Base-by-base conservation (phyloP, 2,888 invertebrate species). In the Stenolophus ochropezus region DNA sequence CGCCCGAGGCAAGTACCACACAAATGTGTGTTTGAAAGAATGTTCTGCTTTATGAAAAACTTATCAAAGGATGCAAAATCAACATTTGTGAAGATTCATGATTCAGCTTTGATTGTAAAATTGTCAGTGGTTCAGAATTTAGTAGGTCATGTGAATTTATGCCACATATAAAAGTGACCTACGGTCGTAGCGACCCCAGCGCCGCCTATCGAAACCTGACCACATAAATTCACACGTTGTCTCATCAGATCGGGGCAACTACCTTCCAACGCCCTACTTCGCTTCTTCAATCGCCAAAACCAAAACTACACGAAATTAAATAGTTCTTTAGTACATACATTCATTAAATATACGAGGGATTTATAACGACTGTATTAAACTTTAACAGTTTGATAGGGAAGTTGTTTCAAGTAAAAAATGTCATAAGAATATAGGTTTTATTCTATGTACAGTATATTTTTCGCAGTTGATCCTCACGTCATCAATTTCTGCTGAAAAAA, bases 161-260 rank as follows among this genome's bases (percentile, higher is more conserved):
- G 65, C 8, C 16, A 49, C 61, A 61, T 49, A 78, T 78, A 78
- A 78, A 77, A 78, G 78, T 78, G 78, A 65, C 65, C 78, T 58
- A 23, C 61, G 49, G 61, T 47, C 65, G n/a, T 47, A 23, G 76
- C 61, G 61, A 61, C 21, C 61, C 61, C 5, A 61, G 21, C 23
- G 20, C 18, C 78, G 78, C 65, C 65, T 65, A 78, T 65, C 47
- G 49, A 65, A 49, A 78, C 23, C 61, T 49, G 18, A 27, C 23
- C 42, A 78, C 65, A 78, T 78, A 78, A 78, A 78, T 78, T 78
- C 78, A 47, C 78, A 65, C 78, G 16, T 21, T 78, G 78, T 47
- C 78, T 78, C 78, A 78, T 78, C 78, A 49, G 61, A 42, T 25
- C 58, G 23, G 16, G 53, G 3, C 58, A 21, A 42, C 11, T 42